Base-by-base conservation (phyloP, 1,140 invertebrate species). In the Pogonomyrmex californicus region DNA sequence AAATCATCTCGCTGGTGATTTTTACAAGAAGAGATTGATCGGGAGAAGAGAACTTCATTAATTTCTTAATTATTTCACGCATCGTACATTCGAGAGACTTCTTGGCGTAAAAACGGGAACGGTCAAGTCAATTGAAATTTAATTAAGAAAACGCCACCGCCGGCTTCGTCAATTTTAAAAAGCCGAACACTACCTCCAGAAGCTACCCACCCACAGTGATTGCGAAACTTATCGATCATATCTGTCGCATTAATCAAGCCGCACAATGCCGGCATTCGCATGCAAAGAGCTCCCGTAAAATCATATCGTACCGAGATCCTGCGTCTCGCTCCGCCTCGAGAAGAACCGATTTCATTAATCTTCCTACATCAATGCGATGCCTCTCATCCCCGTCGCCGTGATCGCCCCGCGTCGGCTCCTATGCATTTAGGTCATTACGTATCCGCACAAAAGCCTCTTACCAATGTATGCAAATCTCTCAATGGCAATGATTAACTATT, bases 191-290 rank as follows among this genome's bases (percentile, higher is more conserved):
- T 17, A 54, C 54, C 44, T 49, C 23, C 41, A 47, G 68, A 60
- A 83, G 54, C 56, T 38, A 38, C 36, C 51, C n/a, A 33, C 23
- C 68, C 23, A 23, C 23, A 33, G 75, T 38, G 54, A 83, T 83
- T 58, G 79, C 68, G 30, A 73, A 47, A 73, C 54, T 83, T 83
- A 83, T 83, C 79, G 68, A 83, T 83, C 68, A 83, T 60, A 73
- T 83, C 41, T 75, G 79, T 83, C 79, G 79, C 79, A 83, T 83
- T 83, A 83, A 83, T 83, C 79, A 83, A 83, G n/a, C 41, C 17
- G 68, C 33, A 83, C 68, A 83, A 75, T 73, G 33, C 10, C 77
- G 77, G 12, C 33, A 44, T 56, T 81, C 54, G 68, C 49, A 33
- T 60, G 47, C 47, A 33, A 41, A 83, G 38, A 75, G 68, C 41